Percentiles rank a stretch among this genome's conserved stretches.
These are phyloP conservation scores for Tachina fera DNA, from an alignment of 2,888 invertebrate species.

Conservation along the genomic window DNA sequence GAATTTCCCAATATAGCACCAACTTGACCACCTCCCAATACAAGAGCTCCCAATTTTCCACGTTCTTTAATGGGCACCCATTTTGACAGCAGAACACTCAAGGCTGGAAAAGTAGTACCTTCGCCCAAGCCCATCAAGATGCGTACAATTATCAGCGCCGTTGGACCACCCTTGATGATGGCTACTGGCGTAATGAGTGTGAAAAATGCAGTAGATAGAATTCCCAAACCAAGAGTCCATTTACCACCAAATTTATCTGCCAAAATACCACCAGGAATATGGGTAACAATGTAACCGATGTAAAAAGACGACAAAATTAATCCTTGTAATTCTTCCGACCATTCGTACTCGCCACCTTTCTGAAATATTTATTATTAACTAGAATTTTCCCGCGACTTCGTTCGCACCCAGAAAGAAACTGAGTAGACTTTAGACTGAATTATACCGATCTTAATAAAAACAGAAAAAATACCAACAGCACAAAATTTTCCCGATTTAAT, in stretches of 20 bases:
- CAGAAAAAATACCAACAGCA: no score
- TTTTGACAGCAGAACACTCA: slow-evolving; percentile 90
- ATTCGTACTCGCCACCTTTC: slow-evolving; percentile 83
- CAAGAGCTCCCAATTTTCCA: slow-evolving; percentile 90
- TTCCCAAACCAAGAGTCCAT: slow-evolving; percentile 91
- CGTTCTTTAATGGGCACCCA: slow-evolving; percentile 92
- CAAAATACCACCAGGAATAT: slow-evolving; percentile 91
- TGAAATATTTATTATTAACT: slow-evolving; percentile 30
- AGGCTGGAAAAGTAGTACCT: slow-evolving; percentile 92
- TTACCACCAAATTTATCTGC: slow-evolving; percentile 94
- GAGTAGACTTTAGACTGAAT: no score
- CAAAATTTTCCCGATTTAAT: no score
- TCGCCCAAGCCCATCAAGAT: slow-evolving; percentile 93
- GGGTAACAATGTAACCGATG: slow-evolving; percentile 92
- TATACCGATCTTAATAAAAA: no score
- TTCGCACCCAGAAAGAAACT: no score
- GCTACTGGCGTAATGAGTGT: slow-evolving; percentile 91
- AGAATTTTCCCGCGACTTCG: no score
- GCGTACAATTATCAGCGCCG: slow-evolving; percentile 88
- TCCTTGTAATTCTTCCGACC: slow-evolving; percentile 89
- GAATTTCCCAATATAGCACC: slow-evolving; percentile 86
- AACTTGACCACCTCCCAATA: slow-evolving; percentile 90
- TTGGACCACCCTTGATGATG: slow-evolving; percentile 86
- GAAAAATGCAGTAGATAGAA: slow-evolving; percentile 91
- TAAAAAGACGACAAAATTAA: slow-evolving; percentile 92